Conservation (phyloP, 2,797 vertebrate genomes). For the Megaceryle alcyon region DNA sequence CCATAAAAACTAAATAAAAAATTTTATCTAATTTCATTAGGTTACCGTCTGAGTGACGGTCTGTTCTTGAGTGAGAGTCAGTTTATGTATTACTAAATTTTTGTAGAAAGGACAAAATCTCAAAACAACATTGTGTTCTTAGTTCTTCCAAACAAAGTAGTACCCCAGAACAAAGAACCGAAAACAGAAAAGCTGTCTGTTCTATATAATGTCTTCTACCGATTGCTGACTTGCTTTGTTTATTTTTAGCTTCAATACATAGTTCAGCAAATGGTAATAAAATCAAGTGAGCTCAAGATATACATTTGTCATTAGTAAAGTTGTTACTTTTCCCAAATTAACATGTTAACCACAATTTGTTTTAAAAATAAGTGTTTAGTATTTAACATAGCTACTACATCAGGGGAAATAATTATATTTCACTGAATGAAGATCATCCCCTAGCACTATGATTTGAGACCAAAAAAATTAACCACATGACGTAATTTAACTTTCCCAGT, state of each 20-base stretch:
- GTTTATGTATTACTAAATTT: neutral
- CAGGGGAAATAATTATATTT: accelerated
- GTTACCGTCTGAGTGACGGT: neutral
- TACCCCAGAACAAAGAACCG: neutral
- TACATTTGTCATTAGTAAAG: neutral
- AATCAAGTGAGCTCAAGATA: neutral
- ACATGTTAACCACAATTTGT: neutral
- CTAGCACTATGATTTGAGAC: neutral
- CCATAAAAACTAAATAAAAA: neutral
- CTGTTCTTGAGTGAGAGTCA: neutral
- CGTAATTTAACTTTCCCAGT: neutral
- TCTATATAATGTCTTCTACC: neutral
- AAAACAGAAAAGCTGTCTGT: neutral
- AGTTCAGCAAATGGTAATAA: neutral
- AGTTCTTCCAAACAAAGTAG: neutral
- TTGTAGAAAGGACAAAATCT: neutral
- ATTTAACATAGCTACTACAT: neutral
- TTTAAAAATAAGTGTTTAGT: neutral
- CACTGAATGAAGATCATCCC: neutral
- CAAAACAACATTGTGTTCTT: no score
- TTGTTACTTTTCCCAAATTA: neutral
- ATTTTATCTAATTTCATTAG: neutral
- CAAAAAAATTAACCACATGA: neutral
- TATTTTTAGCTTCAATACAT: neutral
- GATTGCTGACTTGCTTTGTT: neutral